Evolutionary conservation across 2,113 vertebrate genomes (phyloP), one percentile per base, ranked within the genome.

Genomic region (Xiphophorus maculatus): DNA sequence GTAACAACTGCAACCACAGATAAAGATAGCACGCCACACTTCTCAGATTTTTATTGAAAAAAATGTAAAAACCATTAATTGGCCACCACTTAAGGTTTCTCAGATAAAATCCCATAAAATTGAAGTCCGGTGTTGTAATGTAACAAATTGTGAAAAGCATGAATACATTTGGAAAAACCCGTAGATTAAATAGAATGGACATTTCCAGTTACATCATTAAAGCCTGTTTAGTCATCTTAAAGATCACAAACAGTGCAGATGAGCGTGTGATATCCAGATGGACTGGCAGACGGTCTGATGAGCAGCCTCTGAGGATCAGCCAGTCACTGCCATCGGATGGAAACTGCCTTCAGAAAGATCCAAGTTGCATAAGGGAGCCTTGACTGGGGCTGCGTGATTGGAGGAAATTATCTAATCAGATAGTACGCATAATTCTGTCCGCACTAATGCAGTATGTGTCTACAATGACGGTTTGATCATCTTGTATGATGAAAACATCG

Each of bases 251-350:
- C 77, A 70, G 17, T 64, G 32, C 70, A 10, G 37, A 33, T 12
- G 27, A 27, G 66, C 48, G 85, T 64, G 48, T 74, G 80, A 86
- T 54, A 66, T 71, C 75, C 87, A 91, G 84, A 84, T 82, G 87
- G 81, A 84, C 79, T 28, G 81, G 72, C 85, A 85, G 82, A 81
- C 72, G 76, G 70, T 77, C 60, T 40, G 80, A 71, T 54, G 71
- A 82, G 78, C 68, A 70, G 69, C 76, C 82, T 68, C 75, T 27
- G 30, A 32, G 66, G 79, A 84, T 77, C 82, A 77, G 76, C 60
- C 74, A 54, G 44, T 72, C 32, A 1, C 22, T 42, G 14, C 69
- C 60, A 11, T 63, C 63, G 70, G 63, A 74, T 86, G 79, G 76
- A 82, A 78, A 80, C 79, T 71, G 67, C n/a, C 69, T 77, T 79